Base-by-base conservation (phyloP, 2,888 invertebrate genomes). In the Neoaliturus tenellus region DNA sequence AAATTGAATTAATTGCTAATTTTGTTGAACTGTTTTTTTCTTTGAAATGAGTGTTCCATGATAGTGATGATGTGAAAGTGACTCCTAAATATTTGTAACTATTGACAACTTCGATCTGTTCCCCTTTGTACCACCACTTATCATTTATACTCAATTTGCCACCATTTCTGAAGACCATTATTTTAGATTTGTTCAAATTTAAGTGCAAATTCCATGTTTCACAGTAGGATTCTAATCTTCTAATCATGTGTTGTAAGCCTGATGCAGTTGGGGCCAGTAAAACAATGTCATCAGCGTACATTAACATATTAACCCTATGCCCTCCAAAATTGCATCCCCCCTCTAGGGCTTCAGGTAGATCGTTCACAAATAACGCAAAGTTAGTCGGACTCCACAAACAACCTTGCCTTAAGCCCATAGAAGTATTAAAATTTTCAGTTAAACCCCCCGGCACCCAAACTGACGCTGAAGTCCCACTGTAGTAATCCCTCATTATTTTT, bases 121-220 rank as follows among this genome's bases (percentile, higher is more conserved):
- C n/a, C n/a, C n/a, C n/a, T n/a, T n/a, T n/a, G n/a, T n/a, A n/a
- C n/a, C n/a, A n/a, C n/a, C n/a, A n/a, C n/a, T n/a, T n/a, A n/a
- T n/a, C n/a, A n/a, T n/a, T n/a, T n/a, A n/a, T n/a, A n/a, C n/a
- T n/a, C n/a, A n/a, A n/a, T n/a, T n/a, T n/a, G n/a, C n/a, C n/a
- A n/a, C n/a, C n/a, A n/a, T 67, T 67, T 33, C 83, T 84, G 69
- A 83, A 86, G 0, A 85, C 48, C 35, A 86, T 51, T n/a, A 87
- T 85, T 84, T 87, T 88, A 6, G 86, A 86, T 85, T 87, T 87
- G 0, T 41, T 44, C 23, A 86, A 31, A 78, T 87, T 87, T 1
- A 87, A 80, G 5, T 82, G 39, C 35, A 86, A 20, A 23, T 83
- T 84, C 69, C 85, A 85, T 4, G 2, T 20, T 28, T 73, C 78